These are phyloP conservation scores for Coregonus suidteri DNA, from an alignment of 2,797 vertebrate species.

Conservation along the genomic window DNA sequence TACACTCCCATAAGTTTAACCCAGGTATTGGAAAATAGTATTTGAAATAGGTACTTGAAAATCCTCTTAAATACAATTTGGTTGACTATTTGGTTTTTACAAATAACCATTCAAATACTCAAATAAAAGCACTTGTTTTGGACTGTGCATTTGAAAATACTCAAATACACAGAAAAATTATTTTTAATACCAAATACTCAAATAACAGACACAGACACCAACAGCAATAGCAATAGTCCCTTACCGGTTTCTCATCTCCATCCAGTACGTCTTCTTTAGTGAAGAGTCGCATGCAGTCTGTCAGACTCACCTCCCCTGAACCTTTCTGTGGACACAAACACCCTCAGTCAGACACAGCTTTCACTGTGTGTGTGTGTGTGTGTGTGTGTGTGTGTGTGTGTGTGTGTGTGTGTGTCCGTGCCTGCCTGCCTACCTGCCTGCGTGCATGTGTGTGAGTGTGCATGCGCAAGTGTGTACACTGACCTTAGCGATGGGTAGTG, in stretches of 20 bases:
- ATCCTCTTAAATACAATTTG: no score
- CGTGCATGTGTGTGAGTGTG: background rate
- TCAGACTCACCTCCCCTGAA: constrained; percentile 86
- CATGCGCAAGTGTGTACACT: constrained; percentile 33
- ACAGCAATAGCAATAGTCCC: constrained; percentile 3
- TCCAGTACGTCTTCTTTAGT: constrained; percentile 94
- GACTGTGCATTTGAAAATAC: no score
- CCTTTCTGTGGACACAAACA: constrained; percentile 70
- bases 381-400: background rate
- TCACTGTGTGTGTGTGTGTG: constrained; percentile 6
- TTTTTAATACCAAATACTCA: background rate
- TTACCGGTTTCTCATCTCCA: constrained; percentile 91
- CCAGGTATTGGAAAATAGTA: no score
- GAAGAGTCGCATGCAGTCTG: constrained; percentile 91
- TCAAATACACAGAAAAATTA: no score
- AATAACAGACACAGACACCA: background rate
- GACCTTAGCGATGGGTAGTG: constrained; percentile 91
- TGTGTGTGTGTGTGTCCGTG: background rate
- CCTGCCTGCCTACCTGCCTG: constrained; percentile 2
- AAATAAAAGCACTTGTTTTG: no score
- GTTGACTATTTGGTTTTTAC: no score
- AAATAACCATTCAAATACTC: no score
- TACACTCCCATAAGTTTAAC: no score
- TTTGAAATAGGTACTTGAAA: no score
- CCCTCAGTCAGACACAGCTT: background rate